These are phyloP conservation scores for Hypsibius dujardini DNA, from an alignment of 1,140 invertebrate genomes.

Conservation along the genomic window DNA sequence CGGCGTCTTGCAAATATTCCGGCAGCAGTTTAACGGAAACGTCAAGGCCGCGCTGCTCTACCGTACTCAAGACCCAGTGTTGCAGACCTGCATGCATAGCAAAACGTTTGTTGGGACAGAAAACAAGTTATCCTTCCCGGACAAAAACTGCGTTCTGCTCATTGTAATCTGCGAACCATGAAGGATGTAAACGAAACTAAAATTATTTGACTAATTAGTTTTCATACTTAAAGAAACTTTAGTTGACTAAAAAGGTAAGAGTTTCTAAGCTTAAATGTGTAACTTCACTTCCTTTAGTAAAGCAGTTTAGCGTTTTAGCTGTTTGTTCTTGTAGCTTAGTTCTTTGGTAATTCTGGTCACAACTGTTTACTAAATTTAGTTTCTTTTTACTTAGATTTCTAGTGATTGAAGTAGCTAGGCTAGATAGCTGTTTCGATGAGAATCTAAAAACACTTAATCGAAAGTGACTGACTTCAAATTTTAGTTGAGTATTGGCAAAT, in stretches of 20 bases:
- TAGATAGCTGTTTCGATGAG: background rate
- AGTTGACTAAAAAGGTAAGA: too few species aligned
- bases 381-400: background rate
- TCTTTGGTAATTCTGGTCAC: background rate
- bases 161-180: background rate
- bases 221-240: too few species aligned
- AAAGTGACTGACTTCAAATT: background rate
- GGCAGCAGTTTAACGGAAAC: constrained; percentile 52
- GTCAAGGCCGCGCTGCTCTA: constrained; percentile 52
- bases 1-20: constrained; percentile 50
- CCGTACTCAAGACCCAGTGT: constrained; percentile 51
- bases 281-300: too few species aligned
- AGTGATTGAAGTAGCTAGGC: background rate
- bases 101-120: background rate
- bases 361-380: background rate
- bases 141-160: background rate
- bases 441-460: background rate
- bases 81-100: constrained; percentile 45
- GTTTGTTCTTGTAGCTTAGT: too few species aligned
- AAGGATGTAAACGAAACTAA: too few species aligned
- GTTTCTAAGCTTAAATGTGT: too few species aligned
- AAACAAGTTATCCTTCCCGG: background rate
- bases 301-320: too few species aligned
- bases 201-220: background rate
- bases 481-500: background rate